Evolutionary conservation across 2,888 invertebrate genomes (phyloP), one percentile per base, ranked within the genome.

Genomic region (Cetonia aurata): DNA sequence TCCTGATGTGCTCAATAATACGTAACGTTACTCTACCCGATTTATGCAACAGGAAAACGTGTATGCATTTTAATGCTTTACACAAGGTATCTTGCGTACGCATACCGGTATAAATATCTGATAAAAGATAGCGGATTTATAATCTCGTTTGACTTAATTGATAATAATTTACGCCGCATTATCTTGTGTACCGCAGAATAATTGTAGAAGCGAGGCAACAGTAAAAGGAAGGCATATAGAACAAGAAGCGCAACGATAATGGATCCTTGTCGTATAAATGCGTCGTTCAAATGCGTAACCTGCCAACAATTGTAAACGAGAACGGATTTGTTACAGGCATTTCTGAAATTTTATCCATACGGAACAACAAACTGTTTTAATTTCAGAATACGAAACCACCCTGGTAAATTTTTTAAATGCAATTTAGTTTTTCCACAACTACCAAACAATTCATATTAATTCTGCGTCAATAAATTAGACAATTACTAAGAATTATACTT

Each of bases 131-230:
- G 56, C 44, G 55, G 46, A 69, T 69, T 69, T 69, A 69, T 60
- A 60, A 69, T 69, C 69, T 69, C 62, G 69, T 69, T 59, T 52
- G 25, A 52, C 41, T 69, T 69, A 69, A 69, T 69, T 69, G 69
- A 69, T 69, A 69, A 69, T 69, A 62, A 69, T 60, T 69, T 69
- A 60, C 62, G 31, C 48, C 31, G 52, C 46, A 68, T 60, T 60
- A 50, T 50, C 59, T 41, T 48, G 67, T 15, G 31, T 19, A 56
- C 25, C 17, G 67, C 37, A 33, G 55, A 25, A 55, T 55, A 55
- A 55, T 37, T 33, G 55, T 55, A 33, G 33, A n/a, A 33, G 33
- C 55, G 33, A 33, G 13, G 33, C 33, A 13, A n/a, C 13, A 55
- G 31, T 31, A 31, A n/a, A 53, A 55, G 33, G 37, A 31, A 37